Base-by-base conservation (phyloP, 2,888 invertebrate genomes). In the Philhelius pedissequus region DNA sequence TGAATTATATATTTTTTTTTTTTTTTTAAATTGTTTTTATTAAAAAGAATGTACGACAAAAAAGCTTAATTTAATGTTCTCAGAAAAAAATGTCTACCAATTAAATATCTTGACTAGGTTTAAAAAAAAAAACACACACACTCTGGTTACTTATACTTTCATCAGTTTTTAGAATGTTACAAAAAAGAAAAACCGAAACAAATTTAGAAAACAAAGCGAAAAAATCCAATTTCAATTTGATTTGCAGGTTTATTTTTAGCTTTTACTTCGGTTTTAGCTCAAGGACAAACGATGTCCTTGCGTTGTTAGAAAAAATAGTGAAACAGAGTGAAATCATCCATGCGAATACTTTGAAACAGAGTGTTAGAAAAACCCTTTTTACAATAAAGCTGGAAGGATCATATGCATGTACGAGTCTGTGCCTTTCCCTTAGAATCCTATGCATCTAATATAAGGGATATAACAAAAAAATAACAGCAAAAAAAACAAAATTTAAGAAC, bases 181-280 rank as follows among this genome's bases (percentile, higher is more conserved):
- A 52, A 18, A 25, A 30, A 52, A 76, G 15, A 18, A 20, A 50
- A 58, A 62, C 2, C 3, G 40, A 76, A 22, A 18, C 20, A 22
- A 40, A 62, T 30, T 15, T 20, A 50, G 1, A 18, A 40, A 9
- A 68, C 2, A 40, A 18, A n/a, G n/a, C n/a, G 20, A 73, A 35
- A 32, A 35, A 70, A 38, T 64, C 38, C 70, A 78, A 56, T 71
- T 78, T 64, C 78, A 78, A 78, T 78, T 71, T 78, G 56, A 68
- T 75, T 75, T 68, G 48, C 15, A 58, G 30, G 56, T 66, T 58
- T 50, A 58, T 30, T 71, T 58, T 38, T 7, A 15, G 20, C 43
- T 27, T 54, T 13, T n/a, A 48, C 48, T 38, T 48, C 11, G 18
- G 62, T 54, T 70, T 48, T 22, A 27, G 7, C 20, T 56, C 13